Percentiles rank a stretch among this genome's conserved stretches.
phyloP scores from a whole-genome alignment of 2,113 vertebrate genomes.

The Pituophis catenifer region DNA sequence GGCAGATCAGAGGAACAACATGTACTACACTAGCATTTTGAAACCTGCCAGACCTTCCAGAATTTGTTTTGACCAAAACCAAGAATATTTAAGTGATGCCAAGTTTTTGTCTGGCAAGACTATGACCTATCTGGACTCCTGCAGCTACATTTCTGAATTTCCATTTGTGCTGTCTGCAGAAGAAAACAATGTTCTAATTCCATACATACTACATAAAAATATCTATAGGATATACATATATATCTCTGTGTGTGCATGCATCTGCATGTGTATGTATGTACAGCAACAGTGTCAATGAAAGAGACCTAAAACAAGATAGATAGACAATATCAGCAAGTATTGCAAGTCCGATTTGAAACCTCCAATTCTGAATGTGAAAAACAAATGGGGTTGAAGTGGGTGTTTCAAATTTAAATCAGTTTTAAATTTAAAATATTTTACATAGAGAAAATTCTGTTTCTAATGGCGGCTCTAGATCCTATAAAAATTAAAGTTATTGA shows the following conservation, averaged over 20 bases:
- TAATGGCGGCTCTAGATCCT: conserved; percentile 44
- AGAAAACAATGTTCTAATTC: neutral
- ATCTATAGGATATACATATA: neutral
- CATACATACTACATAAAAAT: neutral
- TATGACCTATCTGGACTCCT: neutral
- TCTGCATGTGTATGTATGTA: neutral
- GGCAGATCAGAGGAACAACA: neutral
- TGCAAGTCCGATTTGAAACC: neutral
- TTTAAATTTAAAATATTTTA: conserved; percentile 61
- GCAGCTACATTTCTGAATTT: neutral
- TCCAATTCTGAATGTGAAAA: neutral
- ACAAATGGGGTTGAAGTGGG: neutral
- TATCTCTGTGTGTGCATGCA: too few relatives aligned
- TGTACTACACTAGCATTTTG: neutral
- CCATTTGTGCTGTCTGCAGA: neutral
- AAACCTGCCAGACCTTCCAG: neutral
- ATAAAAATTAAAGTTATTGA: conserved; percentile 57
- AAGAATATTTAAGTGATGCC: neutral
- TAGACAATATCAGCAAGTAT: too few relatives aligned
- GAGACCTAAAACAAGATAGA: neutral
- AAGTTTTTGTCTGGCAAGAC: neutral
- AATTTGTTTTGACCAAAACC: neutral
- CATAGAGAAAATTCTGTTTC: conserved; percentile 48
- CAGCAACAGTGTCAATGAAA: neutral
- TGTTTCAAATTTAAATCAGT: conserved; percentile 44